Percentiles rank a stretch among this genome's conserved stretches.
These are phyloP conservation scores for Mesoclemmys tuberculata DNA, from an alignment of 2,113 vertebrate genomes.

Conservation along the genomic window DNA sequence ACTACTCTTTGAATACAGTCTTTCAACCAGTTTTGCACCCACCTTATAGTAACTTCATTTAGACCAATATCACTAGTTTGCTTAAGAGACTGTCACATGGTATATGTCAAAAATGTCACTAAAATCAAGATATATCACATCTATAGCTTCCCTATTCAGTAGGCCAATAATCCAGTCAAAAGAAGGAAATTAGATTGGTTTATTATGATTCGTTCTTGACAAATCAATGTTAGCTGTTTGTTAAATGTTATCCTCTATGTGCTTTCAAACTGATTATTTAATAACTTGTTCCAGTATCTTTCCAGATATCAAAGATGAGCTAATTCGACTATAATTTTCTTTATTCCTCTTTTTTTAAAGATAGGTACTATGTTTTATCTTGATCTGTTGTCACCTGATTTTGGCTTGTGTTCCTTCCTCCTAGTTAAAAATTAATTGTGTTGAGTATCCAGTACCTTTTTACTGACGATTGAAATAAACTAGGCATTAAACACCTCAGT, in stretches of 20 bases:
- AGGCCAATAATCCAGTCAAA: no score
- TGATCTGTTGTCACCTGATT: background rate
- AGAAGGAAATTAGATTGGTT: background rate
- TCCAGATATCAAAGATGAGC: no score
- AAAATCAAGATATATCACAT: background rate
- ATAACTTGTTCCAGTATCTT: background rate
- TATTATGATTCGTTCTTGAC: background rate
- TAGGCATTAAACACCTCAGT: background rate
- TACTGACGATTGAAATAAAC: no score
- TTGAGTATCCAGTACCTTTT: no score
- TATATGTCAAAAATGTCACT: background rate
- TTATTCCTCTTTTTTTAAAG: no score
- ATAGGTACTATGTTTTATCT: background rate
- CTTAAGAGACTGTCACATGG: background rate
- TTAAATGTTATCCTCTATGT: background rate
- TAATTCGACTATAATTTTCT: no score
- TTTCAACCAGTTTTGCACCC: background rate
- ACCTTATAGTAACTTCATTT: background rate
- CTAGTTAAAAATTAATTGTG: background rate
- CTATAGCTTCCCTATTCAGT: background rate
- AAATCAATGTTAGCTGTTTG: background rate
- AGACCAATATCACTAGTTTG: background rate
- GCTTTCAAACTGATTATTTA: background rate
- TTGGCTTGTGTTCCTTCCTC: background rate
- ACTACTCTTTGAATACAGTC: background rate